Evolutionary conservation across 37 sponge, comb jelly and placozoan species (phyloP).

Genomic region (Chondrosia reniformis): DNA sequence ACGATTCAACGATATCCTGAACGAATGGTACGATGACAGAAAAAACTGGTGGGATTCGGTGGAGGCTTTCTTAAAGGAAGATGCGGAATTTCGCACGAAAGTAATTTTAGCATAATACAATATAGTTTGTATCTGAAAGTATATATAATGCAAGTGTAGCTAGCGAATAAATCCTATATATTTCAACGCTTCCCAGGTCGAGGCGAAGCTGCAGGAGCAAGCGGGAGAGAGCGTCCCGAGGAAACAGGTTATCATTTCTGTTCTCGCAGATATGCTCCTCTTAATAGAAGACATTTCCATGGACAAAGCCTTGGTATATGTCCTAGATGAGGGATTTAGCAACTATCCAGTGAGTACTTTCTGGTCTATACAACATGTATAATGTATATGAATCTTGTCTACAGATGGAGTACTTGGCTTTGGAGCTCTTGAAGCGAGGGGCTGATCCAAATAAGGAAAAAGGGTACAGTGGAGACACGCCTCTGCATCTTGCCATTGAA

Average conservation of each 20-base stretch:
- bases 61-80: conserved; percentile 3
- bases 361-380: background rate
- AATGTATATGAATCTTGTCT: background rate
- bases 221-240: background rate
- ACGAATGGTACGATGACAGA: conserved; percentile 13
- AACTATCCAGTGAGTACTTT: background rate
- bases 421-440: conserved; percentile 11
- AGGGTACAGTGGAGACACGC: background rate
- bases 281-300: background rate
- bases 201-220: background rate
- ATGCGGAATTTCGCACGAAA: background rate
- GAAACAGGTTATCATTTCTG: conserved; percentile 6
- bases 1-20: background rate
- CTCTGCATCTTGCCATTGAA: background rate
- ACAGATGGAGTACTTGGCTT: conserved; percentile 5
- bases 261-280: conserved; percentile 3
- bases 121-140: too few species aligned
- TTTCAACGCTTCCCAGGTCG: background rate
- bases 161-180: too few species aligned
- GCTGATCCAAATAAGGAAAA: conserved; percentile 20
- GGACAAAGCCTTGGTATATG: conserved; percentile 18
- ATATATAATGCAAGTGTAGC: too few species aligned
- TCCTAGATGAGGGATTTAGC: background rate
- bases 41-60: conserved; percentile 11
- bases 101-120: too few species aligned